Evolutionary conservation across 2,888 invertebrate genomes (phyloP), one percentile per base, ranked within the genome.

Genomic region (Cheilosia grossa): DNA sequence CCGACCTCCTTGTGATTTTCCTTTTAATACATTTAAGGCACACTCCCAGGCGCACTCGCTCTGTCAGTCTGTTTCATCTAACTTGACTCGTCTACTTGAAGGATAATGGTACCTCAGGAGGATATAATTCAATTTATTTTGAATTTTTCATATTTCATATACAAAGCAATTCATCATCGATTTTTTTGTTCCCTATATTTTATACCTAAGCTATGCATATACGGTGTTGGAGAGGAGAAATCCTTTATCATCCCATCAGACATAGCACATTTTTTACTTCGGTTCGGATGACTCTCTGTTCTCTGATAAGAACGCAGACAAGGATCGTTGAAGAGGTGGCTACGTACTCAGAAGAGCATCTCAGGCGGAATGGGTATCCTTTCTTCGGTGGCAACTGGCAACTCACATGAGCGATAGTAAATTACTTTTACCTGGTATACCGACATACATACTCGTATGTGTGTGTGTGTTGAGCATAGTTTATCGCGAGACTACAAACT

Each of bases 81-180:
- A 40, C 40, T 51, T 37, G 51, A 37, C 27, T 33, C 47, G 19
- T 47, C 47, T 47, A 19, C 19, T 17, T 47, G 4, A 61, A 70
- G 63, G 44, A 64, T 40, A 27, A n/a, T 67, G 51, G 19, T 6
- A 15, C 47, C 40, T 19, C 58, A 51, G 54, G 6, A 73, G 79
- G 73, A 80, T 59, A 74, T 74, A 72, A 79, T 79, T 79, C 72
- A 79, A 79, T 80, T 80, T 67, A 73, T 61, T 80, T 80, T 67
- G 59, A 67, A 74, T 74, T 80, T 64, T 66, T 73, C 64, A 79
- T 49, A 54, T 79, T 59, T 73, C 51, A 80, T 59, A 54, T 61
- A 61, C 44, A 63, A 67, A 67, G 73, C 67, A 61, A 80, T 80
- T 74, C 61, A 80, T 80, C 73, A 67, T 80, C 30, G 59, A 80